Base-by-base conservation (phyloP, 2,797 vertebrate species). In the Neoniphon sammara region DNA sequence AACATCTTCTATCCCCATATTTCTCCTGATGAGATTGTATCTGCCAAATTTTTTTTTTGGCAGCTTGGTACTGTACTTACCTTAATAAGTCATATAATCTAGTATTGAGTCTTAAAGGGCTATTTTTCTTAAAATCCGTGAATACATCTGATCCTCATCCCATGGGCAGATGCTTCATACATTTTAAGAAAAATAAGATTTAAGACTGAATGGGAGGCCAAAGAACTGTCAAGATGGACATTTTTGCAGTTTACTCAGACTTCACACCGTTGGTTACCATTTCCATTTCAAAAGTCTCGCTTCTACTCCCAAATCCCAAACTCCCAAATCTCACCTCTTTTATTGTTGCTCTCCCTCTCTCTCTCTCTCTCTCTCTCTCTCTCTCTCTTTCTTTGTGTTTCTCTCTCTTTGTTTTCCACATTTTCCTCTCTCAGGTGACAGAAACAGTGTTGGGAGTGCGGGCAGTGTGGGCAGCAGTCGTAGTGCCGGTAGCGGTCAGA, bases 401-500 rank as follows among this genome's bases (percentile, higher is more conserved):
- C 20, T n/a, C 64, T 55, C 36, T 27, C 1, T 10, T 3, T 62
- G 31, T 9, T 54, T 31, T 59, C 20, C 56, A 39, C 10, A 0
- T 57, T 18, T 54, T 53, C 58, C 39, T 60, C 47, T 59, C 44
- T 68, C 78, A 92, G 96, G 95, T 78, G 96, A 97, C 93, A 94
- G 95, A 50, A 96, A 93, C 88, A 97, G 96, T 0, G 94, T 97
- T 47, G 96, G 96, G 84, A 98, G 96, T 0, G 93, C 95, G 0
- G 94, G 96, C 89, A 97, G 96, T 0, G 95, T 95, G 4, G 95
- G 95, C 85, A 97, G 96, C 91, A 96, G 94, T 80, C 96, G 97
- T 81, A 98, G 96, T 0, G 96, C 96, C 0, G 96, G 96, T 66
- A 97, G 96, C 0, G 97, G 97, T 34, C 96, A 98, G 90, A 98